A percentile compares a stretch with the other conserved stretches of the same genome.
Conservation (phyloP, 2,888 invertebrate species). For the Drosophila picticornis region DNA sequence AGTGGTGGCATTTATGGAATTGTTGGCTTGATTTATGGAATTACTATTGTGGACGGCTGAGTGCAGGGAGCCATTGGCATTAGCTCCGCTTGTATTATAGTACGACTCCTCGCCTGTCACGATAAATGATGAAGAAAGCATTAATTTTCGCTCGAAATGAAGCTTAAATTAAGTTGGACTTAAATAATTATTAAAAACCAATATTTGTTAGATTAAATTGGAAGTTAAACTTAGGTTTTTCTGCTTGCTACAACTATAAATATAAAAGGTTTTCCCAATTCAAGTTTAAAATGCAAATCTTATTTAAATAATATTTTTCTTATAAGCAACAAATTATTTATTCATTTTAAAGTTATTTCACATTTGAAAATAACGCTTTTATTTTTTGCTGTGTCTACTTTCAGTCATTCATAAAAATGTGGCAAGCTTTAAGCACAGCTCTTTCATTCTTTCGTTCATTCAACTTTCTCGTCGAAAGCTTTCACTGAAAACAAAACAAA, state of each 20-base stretch:
- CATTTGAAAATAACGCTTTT: background rate
- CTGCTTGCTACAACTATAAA: background rate
- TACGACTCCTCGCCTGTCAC: constrained; percentile 83
- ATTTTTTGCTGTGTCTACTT: background rate
- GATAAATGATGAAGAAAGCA: background rate
- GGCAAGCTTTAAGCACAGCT: constrained; percentile 32
- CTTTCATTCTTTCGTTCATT: constrained; percentile 21
- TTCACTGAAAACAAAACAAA: constrained; percentile 14
- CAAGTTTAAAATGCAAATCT: background rate
- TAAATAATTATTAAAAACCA: background rate
- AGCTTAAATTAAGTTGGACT: background rate
- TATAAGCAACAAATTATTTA: background rate
- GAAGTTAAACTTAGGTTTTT: accelerated
- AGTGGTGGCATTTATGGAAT: constrained; percentile 82
- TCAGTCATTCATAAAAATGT: constrained; percentile 63
- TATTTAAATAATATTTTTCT: background rate
- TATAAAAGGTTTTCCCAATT: background rate
- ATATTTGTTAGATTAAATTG: background rate
- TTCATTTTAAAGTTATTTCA: background rate
- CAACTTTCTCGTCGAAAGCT: constrained; percentile 47
- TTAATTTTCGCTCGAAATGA: background rate
- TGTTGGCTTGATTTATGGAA: constrained; percentile 82
- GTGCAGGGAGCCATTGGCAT: constrained; percentile 82
- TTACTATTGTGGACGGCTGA: constrained; percentile 84
- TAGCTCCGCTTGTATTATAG: constrained; percentile 81